Percentiles rank a stretch among this genome's conserved stretches.
Conservation (phyloP, 2,113 vertebrate genomes). For the Urocynchramus pylzowi region DNA sequence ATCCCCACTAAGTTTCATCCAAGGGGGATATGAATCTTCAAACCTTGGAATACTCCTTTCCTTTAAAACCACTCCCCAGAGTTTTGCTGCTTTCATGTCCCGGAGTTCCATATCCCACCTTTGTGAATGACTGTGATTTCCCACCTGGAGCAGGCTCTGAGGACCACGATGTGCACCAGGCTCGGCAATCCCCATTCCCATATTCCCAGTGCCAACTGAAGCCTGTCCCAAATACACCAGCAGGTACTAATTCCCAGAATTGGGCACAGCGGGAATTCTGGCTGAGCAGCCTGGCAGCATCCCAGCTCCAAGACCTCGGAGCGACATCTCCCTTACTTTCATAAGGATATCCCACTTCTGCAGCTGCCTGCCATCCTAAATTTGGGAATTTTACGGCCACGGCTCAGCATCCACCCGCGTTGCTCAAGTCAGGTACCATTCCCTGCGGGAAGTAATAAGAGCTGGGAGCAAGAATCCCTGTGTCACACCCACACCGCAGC, state of each 20-base stretch:
- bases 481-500: neutral
- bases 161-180: neutral
- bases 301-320: neutral
- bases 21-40: neutral
- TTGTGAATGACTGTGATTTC: fast-evolving
- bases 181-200: neutral
- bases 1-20: neutral
- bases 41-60: neutral
- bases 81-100: neutral
- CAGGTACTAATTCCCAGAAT: neutral
- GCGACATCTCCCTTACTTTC: neutral
- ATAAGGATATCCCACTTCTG: fast-evolving
- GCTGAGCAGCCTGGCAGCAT: neutral
- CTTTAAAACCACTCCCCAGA: neutral
- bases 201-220: neutral
- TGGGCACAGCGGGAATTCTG: neutral
- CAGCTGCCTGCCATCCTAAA: neutral
- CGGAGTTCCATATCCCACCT: fast-evolving
- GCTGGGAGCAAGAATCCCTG: neutral
- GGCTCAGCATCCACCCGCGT: neutral
- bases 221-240: neutral
- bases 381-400: fast-evolving
- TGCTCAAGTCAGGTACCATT: neutral
- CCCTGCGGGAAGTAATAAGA: neutral
- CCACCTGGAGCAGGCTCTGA: neutral